phyloP scores from a whole-genome alignment of 2,797 vertebrate genomes.

The Sciurus vulgaris region DNA sequence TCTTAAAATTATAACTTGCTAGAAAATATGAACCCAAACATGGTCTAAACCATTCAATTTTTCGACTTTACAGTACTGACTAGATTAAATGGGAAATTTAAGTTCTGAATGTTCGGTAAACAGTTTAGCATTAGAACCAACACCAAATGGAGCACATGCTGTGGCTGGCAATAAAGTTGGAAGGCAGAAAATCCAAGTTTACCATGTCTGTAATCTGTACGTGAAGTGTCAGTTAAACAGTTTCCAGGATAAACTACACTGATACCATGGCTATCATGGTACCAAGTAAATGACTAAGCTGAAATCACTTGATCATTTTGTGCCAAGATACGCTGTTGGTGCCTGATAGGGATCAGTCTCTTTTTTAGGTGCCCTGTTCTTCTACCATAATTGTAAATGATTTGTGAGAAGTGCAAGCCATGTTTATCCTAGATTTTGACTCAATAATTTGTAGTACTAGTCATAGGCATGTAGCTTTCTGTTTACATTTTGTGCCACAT shows the following conservation, averaged over 20 bases:
- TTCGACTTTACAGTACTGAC: constrained; percentile 68
- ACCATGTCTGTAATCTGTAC: not conserved
- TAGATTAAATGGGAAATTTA: constrained; percentile 68
- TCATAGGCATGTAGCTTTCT: constrained; percentile 77
- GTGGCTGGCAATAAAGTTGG: constrained; percentile 33
- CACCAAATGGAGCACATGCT: constrained; percentile 66
- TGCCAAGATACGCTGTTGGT: constrained; percentile 82
- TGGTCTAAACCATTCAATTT: constrained; percentile 71
- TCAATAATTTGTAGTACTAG: constrained; percentile 64
- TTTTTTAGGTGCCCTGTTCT: constrained; percentile 72
- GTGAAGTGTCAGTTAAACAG: not conserved
- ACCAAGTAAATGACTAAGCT: constrained; percentile 74
- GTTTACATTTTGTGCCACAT: constrained; percentile 49
- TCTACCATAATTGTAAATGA: constrained; percentile 44
- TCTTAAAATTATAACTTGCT: constrained; percentile 68
- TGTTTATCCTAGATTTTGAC: constrained; percentile 41
- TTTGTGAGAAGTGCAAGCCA: constrained; percentile 79
- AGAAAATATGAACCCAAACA: constrained; percentile 74
- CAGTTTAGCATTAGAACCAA: constrained; percentile 70
- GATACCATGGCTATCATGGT: not conserved
- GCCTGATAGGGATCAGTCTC: constrained; percentile 73
- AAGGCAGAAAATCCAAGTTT: not conserved
- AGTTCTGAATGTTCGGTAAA: constrained; percentile 75
- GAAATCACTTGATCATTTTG: constrained; percentile 77
- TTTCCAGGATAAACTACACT: not conserved